Percentiles rank a stretch among this genome's conserved stretches.
Evolutionary conservation across 2,888 invertebrate species (phyloP).

Genomic region (Drosophila mettleri): DNA sequence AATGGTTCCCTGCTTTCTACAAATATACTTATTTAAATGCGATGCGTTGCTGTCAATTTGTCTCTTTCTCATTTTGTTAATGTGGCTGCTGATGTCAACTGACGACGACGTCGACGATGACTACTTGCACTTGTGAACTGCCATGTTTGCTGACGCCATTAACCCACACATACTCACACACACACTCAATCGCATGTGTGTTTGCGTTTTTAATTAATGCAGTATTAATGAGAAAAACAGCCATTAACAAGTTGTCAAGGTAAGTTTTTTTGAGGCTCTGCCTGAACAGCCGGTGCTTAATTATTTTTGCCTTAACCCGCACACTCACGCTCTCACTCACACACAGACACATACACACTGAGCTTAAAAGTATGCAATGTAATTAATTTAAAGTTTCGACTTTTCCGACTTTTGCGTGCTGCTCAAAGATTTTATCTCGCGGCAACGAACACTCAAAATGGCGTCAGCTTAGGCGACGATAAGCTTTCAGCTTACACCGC

Average conservation of each 20-base stretch:
- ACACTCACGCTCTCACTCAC: conserved; percentile 18
- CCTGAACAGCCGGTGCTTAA: conserved; percentile 55
- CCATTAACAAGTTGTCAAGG: conserved; percentile 85
- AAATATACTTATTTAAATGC: conserved; percentile 57
- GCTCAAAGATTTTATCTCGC: conserved; percentile 58
- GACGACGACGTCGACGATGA: conserved; percentile 39
- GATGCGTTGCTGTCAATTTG: conserved; percentile 22
- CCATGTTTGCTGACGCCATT: conserved; percentile 63
- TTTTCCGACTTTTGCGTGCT: conserved; percentile 51
- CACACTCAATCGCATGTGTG: conserved; percentile 32
- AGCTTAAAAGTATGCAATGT: conserved; percentile 38
- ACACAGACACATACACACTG: conserved; percentile 18
- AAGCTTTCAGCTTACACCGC: conserved; percentile 51
- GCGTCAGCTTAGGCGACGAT: conserved; percentile 67
- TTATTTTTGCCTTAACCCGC: conserved; percentile 61
- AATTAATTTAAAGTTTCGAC: conserved; percentile 74
- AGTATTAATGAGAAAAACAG: conserved; percentile 85
- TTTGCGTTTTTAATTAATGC: conserved; percentile 79
- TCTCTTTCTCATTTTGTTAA: conserved; percentile 19
- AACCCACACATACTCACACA: conserved; percentile 41
- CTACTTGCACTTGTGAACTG: conserved; percentile 68
- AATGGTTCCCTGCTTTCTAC: conserved; percentile 13
- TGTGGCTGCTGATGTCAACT: conserved; percentile 24
- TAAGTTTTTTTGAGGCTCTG: conserved; percentile 70
- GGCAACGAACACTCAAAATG: conserved; percentile 60